Evolutionary conservation across 2,113 vertebrate genomes (phyloP), one percentile per base, ranked within the genome.

Genomic region (Oryzias melastigma): DNA sequence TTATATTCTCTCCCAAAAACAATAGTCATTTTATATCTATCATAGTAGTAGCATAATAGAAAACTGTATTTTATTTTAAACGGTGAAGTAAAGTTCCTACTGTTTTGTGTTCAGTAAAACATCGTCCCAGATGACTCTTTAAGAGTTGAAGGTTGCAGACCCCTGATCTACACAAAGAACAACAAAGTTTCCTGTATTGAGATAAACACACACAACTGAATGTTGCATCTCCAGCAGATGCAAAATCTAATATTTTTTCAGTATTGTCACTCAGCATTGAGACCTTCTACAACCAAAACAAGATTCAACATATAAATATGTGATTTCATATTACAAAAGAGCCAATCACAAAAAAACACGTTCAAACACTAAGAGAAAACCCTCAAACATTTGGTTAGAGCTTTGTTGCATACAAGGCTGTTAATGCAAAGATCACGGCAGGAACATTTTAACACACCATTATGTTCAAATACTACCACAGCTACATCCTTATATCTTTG

Each of bases 401-500:
- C 46, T 45, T 53, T 43, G 29, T 60, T 22, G 40, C 47, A 46
- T 67, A 52, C n/a, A 55, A 61, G 14, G 3, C 62, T 48, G 41
- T 65, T 57, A 65, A 68, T 80, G 25, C 59, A 14, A n/a, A 68
- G 20, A 62, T 67, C 35, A 51, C 35, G 63, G 49, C 40, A 19
- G 66, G 61, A 49, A 56, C 68, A 43, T 58, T 75, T 59, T 45
- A 74, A 68, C 62, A 68, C 71, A 74, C 56, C 73, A 84, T 56
- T 35, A 56, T 60, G 81, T 85, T 85, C 76, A 87, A 88, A 88
- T 82, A 77, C 19, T 44, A 76, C 41, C 56, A 24, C 62, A 68
- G 81, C 77, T 75, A 75, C 82, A 86, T 85, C 82, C 75, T 78
- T 54, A 44, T 43, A 47, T 66, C 69, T 77, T 66, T 81, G 77